A percentile compares a stretch with the other conserved stretches of the same genome.
Conservation (phyloP, 2,113 vertebrate species). For the Periophthalmus modestus region DNA sequence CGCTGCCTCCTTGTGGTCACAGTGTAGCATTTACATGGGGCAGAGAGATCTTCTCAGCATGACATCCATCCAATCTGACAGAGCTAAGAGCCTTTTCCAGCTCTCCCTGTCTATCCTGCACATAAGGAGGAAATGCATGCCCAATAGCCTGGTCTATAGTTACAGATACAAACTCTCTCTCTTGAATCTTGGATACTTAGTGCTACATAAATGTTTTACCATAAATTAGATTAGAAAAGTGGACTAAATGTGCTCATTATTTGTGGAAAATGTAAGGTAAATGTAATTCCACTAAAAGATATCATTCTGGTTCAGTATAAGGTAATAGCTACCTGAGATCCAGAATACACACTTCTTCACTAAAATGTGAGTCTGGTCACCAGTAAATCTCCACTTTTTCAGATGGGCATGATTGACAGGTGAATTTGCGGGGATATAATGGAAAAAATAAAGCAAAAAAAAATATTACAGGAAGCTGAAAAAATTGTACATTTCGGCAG, state of each 20-base stretch:
- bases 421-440: too few species aligned
- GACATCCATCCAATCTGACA: slow-evolving; percentile 32
- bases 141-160: slow-evolving; percentile 9
- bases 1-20: slow-evolving; percentile 2
- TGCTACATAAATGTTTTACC: neutral
- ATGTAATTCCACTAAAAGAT: neutral
- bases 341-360: too few species aligned
- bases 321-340: too few species aligned
- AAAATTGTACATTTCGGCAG: too few species aligned
- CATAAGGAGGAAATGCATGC: neutral
- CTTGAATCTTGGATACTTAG: neutral
- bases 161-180: slow-evolving; percentile 8
- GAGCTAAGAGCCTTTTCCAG: slow-evolving; percentile 20
- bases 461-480: too few species aligned
- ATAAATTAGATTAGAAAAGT: neutral
- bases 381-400: too few species aligned
- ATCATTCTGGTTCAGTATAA: neutral
- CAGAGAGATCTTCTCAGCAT: slow-evolving; percentile 28
- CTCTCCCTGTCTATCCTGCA: neutral
- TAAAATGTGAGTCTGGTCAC: too few species aligned
- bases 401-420: too few species aligned
- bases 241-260: neutral
- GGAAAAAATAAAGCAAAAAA: too few species aligned
- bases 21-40: slow-evolving; percentile 6
- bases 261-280: neutral